Evolutionary conservation across 1,140 invertebrate genomes (phyloP), one percentile per base, ranked within the genome.

Genomic region (Lepidurus packardi): DNA sequence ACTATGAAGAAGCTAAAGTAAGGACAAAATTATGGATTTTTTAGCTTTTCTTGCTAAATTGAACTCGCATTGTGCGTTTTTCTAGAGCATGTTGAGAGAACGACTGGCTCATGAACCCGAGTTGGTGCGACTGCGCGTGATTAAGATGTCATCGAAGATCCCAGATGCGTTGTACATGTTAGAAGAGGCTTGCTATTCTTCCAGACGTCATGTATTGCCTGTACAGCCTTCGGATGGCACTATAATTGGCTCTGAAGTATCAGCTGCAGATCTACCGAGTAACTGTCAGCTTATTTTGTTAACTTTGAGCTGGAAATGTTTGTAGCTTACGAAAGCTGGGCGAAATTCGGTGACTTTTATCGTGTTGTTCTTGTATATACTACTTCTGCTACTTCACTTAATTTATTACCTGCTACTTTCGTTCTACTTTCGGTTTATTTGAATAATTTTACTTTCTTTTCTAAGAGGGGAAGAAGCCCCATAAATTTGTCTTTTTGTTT

Each of bases 91-190:
- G 80, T 88, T 97, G 43, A 94, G 95, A 83, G 93, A 95, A 84
- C 91, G 93, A 82, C 88, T 93, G 83, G 89, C 92, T 76, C 91
- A 92, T 82, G 93, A 94, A 84, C 90, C 90, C 45, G 93, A 94
- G 83, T 83, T 93, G 75, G 87, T 93, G 79, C 88, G 92, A 25
- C 87, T 93, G 82, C 88, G 92, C 77, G 83, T 82, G 77, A 81
- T 85, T 24, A 78, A 80, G 80, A 85, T 85, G 81, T 85, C 86
- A n/a, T 86, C 86, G 13, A 84, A 86, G 78, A 96, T 97, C 83
- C 95, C 95, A 0, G 96, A 98, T 85, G 95, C 95, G 2, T 86
- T 97, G 42, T 98, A 97, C 84, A 97, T 98, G 96, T 92, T 97
- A 41, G 90, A 92, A 42, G 89, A 91, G 13, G 42, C 78, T 89